Evolutionary conservation across 2,797 vertebrate genomes (phyloP).

Genomic region (Cephalopachus bancanus): DNA sequence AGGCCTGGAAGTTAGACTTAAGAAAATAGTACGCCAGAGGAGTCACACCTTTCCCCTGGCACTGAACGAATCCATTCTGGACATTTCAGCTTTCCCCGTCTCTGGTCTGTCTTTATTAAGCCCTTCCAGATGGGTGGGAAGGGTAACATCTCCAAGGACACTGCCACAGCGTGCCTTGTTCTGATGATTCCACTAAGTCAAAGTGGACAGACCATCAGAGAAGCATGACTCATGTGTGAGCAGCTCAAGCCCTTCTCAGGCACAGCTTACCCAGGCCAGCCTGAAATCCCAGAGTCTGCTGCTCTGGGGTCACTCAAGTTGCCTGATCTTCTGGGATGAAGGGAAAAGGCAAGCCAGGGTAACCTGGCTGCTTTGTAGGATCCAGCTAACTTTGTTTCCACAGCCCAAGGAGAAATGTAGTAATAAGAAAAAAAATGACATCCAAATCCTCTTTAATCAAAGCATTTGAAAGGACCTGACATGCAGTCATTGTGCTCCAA

Average conservation of each 20-base stretch:
- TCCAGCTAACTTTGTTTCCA: not conserved
- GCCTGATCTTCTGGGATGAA: not conserved
- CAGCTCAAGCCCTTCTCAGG: not conserved
- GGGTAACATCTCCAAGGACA: not conserved
- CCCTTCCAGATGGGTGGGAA: not conserved
- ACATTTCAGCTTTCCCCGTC: not conserved
- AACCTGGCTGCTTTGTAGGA: not conserved
- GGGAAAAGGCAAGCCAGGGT: not conserved
- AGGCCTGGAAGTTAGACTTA: not conserved
- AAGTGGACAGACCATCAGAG: not conserved
- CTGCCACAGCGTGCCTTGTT: not conserved
- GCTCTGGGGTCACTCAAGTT: fast-evolving
- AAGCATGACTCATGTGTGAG: not conserved
- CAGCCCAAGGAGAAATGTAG: constrained; percentile 52
- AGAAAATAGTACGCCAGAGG: not conserved
- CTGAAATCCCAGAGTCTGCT: fast-evolving
- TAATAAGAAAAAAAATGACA: constrained; percentile 40
- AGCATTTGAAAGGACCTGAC: constrained; percentile 77
- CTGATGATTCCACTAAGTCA: not conserved
- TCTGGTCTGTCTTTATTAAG: not conserved
- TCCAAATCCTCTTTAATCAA: constrained; percentile 76
- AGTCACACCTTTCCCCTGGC: not conserved
- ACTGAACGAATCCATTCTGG: not conserved
- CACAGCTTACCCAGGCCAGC: fast-evolving
- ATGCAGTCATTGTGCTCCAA: constrained; percentile 15